phyloP scores from a whole-genome alignment of 2,888 invertebrate genomes.

The Drosophila helvetica region DNA sequence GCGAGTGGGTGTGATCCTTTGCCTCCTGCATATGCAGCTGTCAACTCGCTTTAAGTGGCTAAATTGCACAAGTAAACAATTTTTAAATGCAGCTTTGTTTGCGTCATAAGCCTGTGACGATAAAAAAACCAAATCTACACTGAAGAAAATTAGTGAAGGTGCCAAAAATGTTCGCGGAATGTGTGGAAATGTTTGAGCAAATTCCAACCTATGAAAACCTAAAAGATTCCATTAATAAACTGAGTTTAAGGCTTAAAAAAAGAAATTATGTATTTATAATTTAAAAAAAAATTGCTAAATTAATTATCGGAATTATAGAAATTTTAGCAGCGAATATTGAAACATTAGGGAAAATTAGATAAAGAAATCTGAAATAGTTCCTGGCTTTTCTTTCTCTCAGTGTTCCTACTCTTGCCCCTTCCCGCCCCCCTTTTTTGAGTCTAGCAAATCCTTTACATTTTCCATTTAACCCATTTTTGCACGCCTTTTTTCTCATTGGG shows the following conservation, averaged over 20 bases:
- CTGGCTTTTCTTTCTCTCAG: no score
- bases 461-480: constrained; percentile 21
- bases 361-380: rapidly evolving
- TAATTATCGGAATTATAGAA: no score
- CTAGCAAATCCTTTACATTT: constrained; percentile 4
- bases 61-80: constrained; percentile 67
- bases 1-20: constrained; percentile 6
- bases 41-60: constrained; percentile 46
- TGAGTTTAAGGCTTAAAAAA: no score
- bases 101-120: constrained; percentile 12
- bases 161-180: neutral
- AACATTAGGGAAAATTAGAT: no score
- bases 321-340: no score
- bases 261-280: no score
- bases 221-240: no score
- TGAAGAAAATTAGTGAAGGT: neutral
- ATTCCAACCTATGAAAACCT: no score
- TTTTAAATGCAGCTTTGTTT: constrained; percentile 40
- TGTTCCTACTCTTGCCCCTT: neutral
- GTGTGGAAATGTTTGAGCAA: neutral
- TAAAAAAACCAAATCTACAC: neutral
- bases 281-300: no score
- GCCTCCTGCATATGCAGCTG: constrained; percentile 60
- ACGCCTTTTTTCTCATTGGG: constrained; percentile 6
- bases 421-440: neutral